Percentiles rank a stretch among this genome's conserved stretches.
phyloP scores from a whole-genome alignment of 2,888 invertebrate species.

The Sialis fuliginosa region DNA sequence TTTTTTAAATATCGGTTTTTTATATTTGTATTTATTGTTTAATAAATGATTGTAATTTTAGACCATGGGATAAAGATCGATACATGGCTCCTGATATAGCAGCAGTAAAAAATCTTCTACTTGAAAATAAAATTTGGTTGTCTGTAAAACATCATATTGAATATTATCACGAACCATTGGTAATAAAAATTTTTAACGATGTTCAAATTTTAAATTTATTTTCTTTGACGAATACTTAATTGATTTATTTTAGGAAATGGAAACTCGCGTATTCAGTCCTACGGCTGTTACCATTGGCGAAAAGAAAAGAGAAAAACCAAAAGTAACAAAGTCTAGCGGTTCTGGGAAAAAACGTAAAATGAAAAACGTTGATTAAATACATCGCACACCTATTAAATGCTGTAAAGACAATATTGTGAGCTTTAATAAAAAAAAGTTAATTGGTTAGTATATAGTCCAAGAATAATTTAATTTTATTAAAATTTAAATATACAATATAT shows the following conservation, averaged over 20 bases:
- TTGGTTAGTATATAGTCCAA: too few species aligned
- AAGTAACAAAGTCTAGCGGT: not conserved
- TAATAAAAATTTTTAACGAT: conserved; percentile 8
- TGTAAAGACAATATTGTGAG: too few species aligned
- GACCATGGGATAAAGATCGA: conserved; percentile 41
- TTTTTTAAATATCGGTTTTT: not conserved
- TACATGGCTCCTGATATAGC: conserved; percentile 48
- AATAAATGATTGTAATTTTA: conserved; percentile 15
- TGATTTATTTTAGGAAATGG: conserved; percentile 21
- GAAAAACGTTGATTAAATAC: not conserved
- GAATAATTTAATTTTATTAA: too few species aligned
- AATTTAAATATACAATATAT: too few species aligned
- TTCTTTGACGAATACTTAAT: not conserved
- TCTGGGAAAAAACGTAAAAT: not conserved
- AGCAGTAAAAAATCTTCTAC: conserved; percentile 30
- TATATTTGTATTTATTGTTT: not conserved
- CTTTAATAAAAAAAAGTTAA: too few species aligned
- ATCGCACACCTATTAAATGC: too few species aligned
- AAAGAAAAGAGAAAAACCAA: conserved; percentile 12
- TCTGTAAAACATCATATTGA: conserved; percentile 27
- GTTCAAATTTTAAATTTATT: not conserved
- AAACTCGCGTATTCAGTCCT: conserved; percentile 32
- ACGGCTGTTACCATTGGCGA: conserved; percentile 19
- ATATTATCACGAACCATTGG: conserved; percentile 24
- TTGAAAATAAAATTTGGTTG: conserved; percentile 32